phyloP scores from a whole-genome alignment of 2,888 invertebrate species.

The Tenthredo amoena region DNA sequence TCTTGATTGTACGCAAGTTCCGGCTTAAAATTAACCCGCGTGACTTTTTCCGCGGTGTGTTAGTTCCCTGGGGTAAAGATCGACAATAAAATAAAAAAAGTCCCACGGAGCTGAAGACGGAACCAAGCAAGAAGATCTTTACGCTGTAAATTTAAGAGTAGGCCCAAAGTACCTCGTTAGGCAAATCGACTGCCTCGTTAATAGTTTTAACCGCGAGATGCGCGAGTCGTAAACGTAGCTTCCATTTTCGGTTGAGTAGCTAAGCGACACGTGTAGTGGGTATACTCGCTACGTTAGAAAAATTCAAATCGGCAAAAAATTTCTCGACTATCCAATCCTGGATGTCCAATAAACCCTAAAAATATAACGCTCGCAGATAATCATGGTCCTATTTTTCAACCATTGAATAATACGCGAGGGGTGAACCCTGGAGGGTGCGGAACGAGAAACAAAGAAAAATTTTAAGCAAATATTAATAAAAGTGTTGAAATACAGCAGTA shows the following conservation, averaged over 20 bases:
- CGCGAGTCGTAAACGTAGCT: constrained; percentile 49
- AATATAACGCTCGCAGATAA: constrained; percentile 10
- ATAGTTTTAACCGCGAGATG: constrained; percentile 46
- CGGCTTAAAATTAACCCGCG: background rate
- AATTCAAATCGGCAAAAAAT: constrained; percentile 19
- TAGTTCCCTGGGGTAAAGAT: background rate
- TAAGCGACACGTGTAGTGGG: constrained; percentile 5
- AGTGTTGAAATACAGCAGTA: constrained; percentile 49
- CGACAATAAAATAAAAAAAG: constrained; percentile 6
- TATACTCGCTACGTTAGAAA: background rate
- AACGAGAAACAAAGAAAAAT: constrained; percentile 44
- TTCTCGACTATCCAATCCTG: background rate
- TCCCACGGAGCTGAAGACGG: constrained; percentile 5
- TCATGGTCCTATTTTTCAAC: background rate
- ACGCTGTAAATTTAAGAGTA: constrained; percentile 50
- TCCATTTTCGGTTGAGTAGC: constrained; percentile 36
- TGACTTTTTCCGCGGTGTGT: background rate
- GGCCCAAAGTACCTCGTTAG: constrained; percentile 52
- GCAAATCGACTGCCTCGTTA: constrained; percentile 51
- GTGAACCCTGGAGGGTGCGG: background rate
- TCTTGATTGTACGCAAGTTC: constrained; percentile 2
- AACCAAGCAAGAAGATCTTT: constrained; percentile 43
- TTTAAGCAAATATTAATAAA: constrained; percentile 49
- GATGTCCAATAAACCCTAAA: background rate
- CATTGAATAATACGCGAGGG: background rate